A percentile compares a stretch with the other conserved stretches of the same genome.
Evolutionary conservation across 2,113 vertebrate species (phyloP).

Genomic region (Piaya cayana): DNA sequence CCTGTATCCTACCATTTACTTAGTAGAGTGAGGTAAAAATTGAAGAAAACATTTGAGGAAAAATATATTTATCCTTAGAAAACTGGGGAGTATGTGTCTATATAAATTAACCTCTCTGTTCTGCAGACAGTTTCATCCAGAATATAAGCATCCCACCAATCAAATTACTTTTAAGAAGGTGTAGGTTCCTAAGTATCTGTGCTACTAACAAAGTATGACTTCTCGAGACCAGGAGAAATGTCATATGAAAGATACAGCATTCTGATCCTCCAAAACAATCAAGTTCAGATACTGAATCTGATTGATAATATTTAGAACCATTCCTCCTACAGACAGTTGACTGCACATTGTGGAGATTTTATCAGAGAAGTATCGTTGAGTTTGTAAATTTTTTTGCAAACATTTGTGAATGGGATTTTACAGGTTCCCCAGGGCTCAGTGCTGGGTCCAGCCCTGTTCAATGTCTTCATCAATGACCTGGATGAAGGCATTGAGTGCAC

Average conservation of each 20-base stretch:
- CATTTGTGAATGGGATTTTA: neutral
- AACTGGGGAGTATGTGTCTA: neutral
- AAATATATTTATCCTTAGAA: neutral
- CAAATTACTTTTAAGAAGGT: neutral
- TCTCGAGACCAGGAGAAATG: neutral
- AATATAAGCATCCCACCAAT: neutral
- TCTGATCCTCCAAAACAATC: neutral
- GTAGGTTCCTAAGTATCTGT: rapidly evolving
- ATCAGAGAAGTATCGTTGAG: neutral
- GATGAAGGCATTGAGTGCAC: no score
- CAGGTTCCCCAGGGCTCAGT: no score
- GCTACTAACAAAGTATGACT: neutral
- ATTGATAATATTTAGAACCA: neutral
- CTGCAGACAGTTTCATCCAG: neutral
- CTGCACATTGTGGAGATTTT: neutral
- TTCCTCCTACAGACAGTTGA: neutral
- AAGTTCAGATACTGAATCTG: neutral
- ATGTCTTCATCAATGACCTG: no score
- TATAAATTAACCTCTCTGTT: neutral
- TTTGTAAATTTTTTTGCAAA: neutral
- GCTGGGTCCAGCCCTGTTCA: no score
- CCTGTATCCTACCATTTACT: neutral
- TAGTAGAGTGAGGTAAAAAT: neutral
- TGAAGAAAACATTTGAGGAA: neutral
- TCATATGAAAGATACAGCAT: neutral